These are phyloP conservation scores for Argyrosomus regius DNA, from an alignment of 2,797 vertebrate species.

Conservation along the genomic window DNA sequence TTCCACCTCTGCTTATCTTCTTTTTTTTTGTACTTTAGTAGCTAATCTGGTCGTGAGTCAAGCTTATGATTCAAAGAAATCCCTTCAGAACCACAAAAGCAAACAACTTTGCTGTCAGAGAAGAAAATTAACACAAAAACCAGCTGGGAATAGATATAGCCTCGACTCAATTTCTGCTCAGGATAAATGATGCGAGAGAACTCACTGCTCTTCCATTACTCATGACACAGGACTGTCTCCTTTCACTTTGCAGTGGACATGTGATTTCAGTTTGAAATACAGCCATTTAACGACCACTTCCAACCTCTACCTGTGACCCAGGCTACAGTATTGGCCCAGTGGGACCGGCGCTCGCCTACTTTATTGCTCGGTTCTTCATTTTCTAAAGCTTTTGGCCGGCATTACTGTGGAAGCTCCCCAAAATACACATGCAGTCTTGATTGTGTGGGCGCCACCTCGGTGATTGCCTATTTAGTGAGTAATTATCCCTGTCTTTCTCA, in stretches of 20 bases:
- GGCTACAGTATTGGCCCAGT: conserved; percentile 22
- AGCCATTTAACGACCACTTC: conserved; percentile 25
- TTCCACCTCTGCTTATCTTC: not conserved
- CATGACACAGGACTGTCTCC: conserved; percentile 14
- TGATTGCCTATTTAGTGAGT: conserved; percentile 83
- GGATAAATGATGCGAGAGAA: conserved; percentile 36
- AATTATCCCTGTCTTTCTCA: conserved; percentile 77
- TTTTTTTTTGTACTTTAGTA: conserved; percentile 8
- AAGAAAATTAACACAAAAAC: conserved; percentile 39
- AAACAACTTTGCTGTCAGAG: conserved; percentile 53
- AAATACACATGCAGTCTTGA: conserved; percentile 76
- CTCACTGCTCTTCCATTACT: conserved; percentile 24
- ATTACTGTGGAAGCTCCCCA: conserved; percentile 65
- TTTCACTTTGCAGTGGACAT: conserved; percentile 3
- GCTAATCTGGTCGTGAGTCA: conserved; percentile 33
- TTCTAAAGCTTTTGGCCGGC: conserved; percentile 54
- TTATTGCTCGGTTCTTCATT: conserved; percentile 43
- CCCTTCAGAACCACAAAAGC: conserved; percentile 38
- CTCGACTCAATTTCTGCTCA: conserved; percentile 30
- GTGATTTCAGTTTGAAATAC: conserved; percentile 49
- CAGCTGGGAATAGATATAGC: conserved; percentile 14
- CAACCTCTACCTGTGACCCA: conserved; percentile 44
- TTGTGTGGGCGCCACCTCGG: conserved; percentile 75
- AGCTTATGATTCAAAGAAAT: conserved; percentile 42
- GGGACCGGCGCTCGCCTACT: conserved; percentile 13